phyloP scores from a whole-genome alignment of 2,888 invertebrate genomes.

The Ametastegia equiseti region DNA sequence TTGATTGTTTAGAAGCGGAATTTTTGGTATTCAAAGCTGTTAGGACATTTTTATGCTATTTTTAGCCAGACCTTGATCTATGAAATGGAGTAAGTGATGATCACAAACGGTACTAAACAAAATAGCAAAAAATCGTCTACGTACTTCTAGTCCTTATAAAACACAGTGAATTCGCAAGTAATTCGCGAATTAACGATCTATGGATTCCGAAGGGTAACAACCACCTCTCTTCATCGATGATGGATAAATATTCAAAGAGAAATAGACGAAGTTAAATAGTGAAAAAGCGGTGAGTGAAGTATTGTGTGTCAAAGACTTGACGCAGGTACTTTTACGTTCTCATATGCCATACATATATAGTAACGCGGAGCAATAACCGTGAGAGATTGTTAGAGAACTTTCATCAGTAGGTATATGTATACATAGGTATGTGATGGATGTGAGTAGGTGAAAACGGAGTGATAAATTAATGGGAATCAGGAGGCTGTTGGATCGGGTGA shows the following conservation, averaged over 20 bases:
- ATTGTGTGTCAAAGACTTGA: no score
- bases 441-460: constrained; percentile 61
- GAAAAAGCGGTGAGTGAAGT: not conserved
- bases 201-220: not conserved
- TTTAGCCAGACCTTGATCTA: no score
- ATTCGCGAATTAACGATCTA: not conserved
- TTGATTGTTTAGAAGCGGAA: no score
- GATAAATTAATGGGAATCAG: constrained; percentile 75
- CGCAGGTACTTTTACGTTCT: no score
- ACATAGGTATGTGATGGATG: constrained; percentile 68
- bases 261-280: not conserved
- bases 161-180: not conserved
- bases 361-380: not conserved
- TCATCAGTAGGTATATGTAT: not conserved
- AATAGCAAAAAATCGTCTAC: not conserved
- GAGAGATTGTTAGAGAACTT: not conserved
- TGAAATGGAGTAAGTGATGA: no score
- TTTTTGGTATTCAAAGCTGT: no score
- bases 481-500: no score
- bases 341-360: no score
- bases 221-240: not conserved
- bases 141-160: not conserved
- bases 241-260: not conserved
- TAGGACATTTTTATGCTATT: no score
- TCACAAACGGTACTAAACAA: no score